A percentile compares a stretch with the other conserved stretches of the same genome.
These are phyloP conservation scores for Triplophysa dalaica DNA, from an alignment of 2,113 vertebrate species.

Conservation along the genomic window DNA sequence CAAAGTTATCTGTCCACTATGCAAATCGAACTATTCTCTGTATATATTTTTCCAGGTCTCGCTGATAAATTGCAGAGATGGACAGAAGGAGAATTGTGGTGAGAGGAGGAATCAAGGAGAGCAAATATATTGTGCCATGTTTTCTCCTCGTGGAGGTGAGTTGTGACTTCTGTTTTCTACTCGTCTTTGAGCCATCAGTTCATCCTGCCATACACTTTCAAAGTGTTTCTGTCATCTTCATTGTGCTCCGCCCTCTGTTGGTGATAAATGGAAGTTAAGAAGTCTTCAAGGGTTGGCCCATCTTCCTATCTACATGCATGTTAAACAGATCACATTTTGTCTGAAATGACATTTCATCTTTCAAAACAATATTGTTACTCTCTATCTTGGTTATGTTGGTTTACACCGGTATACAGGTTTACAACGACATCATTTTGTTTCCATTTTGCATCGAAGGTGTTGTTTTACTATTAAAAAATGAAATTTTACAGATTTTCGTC, in stretches of 20 bases:
- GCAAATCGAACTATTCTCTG: background rate
- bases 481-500: too few species aligned
- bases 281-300: too few species aligned
- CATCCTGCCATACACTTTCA: background rate
- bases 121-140: constrained; percentile 77
- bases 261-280: background rate
- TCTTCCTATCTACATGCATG: too few species aligned
- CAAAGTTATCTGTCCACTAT: background rate
- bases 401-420: too few species aligned
- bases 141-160: constrained; percentile 79
- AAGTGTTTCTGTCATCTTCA: background rate
- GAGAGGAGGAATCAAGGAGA: constrained; percentile 66
- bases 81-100: constrained; percentile 34
- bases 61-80: constrained; percentile 15
- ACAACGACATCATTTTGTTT: too few species aligned
- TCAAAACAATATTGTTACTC: too few species aligned
- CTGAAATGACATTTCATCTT: too few species aligned
- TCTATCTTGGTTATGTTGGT: too few species aligned
- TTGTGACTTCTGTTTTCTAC: background rate
- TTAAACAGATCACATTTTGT: too few species aligned
- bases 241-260: constrained; percentile 10
- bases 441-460: too few species aligned
- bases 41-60: constrained; percentile 10
- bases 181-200: background rate
- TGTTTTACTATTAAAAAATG: too few species aligned